A percentile compares a stretch with the other conserved stretches of the same genome.
These are phyloP conservation scores for Raja brachyura DNA, from an alignment of 2,113 vertebrate species.

Conservation along the genomic window DNA sequence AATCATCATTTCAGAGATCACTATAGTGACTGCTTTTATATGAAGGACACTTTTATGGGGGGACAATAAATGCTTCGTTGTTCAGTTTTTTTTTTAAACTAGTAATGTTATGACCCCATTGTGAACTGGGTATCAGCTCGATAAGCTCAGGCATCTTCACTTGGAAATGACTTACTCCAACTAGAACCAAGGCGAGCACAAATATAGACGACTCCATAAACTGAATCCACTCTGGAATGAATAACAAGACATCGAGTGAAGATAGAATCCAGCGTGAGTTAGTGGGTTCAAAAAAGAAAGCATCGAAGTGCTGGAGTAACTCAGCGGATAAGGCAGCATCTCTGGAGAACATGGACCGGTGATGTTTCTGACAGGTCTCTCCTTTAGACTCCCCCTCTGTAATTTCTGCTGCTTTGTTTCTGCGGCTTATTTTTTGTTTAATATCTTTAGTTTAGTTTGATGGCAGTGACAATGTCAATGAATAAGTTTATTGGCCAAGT, in stretches of 20 bases:
- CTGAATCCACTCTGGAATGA: neutral
- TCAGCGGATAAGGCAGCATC: too few species aligned
- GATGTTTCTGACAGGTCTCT: too few species aligned
- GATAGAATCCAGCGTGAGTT: too few species aligned
- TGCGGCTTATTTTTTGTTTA: too few species aligned
- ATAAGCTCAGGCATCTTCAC: neutral
- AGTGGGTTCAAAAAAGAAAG: too few species aligned
- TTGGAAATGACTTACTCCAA: neutral
- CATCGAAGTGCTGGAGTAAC: too few species aligned
- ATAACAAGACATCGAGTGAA: neutral
- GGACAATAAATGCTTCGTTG: slow-evolving; percentile 30
- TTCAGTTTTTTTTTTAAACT: slow-evolving; percentile 20
- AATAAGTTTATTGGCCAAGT: too few species aligned
- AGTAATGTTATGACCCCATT: slow-evolving; percentile 28
- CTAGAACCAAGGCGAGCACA: neutral
- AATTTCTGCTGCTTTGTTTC: too few species aligned
- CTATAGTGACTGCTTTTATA: slow-evolving; percentile 38
- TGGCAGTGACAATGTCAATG: too few species aligned
- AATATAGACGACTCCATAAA: neutral
- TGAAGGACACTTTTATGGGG: slow-evolving; percentile 31
- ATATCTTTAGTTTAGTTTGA: too few species aligned
- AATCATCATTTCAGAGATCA: slow-evolving; percentile 32
- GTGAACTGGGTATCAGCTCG: neutral
- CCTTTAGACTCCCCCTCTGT: too few species aligned
- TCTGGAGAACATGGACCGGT: too few species aligned